A percentile compares a stretch with the other conserved stretches of the same genome.
These are phyloP conservation scores for Pseudomugil tenellus DNA, from an alignment of 2,797 vertebrate species.

Conservation along the genomic window DNA sequence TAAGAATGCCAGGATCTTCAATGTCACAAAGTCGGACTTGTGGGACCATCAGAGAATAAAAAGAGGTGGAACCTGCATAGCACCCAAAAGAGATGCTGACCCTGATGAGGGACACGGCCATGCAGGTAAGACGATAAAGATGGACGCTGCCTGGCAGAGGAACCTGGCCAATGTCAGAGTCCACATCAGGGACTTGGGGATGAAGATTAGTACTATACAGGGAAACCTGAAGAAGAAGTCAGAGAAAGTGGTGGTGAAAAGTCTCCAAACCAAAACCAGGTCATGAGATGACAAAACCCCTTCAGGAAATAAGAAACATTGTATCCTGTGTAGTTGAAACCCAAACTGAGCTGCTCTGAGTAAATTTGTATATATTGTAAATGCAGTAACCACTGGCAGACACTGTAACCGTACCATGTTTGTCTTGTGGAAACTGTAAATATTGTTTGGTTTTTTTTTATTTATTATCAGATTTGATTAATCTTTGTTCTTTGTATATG, in stretches of 20 bases:
- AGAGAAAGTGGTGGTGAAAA: slow-evolving; percentile 12
- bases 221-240: slow-evolving; percentile 40
- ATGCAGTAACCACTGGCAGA: slow-evolving; percentile 18
- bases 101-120: slow-evolving; percentile 3
- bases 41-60: slow-evolving; percentile 26
- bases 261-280: slow-evolving; percentile 34
- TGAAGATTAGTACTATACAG: slow-evolving; percentile 15
- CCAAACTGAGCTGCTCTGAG: not conserved
- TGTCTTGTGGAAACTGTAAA: slow-evolving; percentile 47
- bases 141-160: slow-evolving; percentile 71
- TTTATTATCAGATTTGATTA: slow-evolving; percentile 53
- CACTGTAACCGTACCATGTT: slow-evolving; percentile 9
- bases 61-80: not conserved
- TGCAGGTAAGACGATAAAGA: slow-evolving; percentile 30
- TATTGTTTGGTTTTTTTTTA: slow-evolving; percentile 26
- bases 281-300: slow-evolving; percentile 50
- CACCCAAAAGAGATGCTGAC: slow-evolving; percentile 7
- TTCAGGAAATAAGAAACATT: not conserved
- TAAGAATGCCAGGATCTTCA: slow-evolving; percentile 1
- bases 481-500: slow-evolving; percentile 59
- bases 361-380: slow-evolving; percentile 57
- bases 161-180: slow-evolving; percentile 65
- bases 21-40: not conserved
- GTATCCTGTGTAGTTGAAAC: not conserved
- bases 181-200: slow-evolving; percentile 62